Percentiles rank a stretch among this genome's conserved stretches.
These are phyloP conservation scores for Dynastes maya DNA, from an alignment of 2,888 invertebrate species.

Conservation along the genomic window DNA sequence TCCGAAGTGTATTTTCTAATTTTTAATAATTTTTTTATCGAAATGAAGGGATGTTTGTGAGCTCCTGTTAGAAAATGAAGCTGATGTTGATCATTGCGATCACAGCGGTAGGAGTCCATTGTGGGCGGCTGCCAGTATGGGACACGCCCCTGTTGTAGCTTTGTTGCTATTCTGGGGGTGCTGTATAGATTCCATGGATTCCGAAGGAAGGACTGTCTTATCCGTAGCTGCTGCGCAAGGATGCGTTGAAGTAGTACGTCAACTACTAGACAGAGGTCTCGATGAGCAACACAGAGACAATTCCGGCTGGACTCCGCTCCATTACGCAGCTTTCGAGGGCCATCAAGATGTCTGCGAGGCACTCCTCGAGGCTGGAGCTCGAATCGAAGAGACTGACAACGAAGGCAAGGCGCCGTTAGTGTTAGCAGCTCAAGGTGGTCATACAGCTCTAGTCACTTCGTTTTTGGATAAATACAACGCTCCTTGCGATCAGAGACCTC, in stretches of 20 bases:
- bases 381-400: constrained; percentile 91
- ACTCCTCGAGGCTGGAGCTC: constrained; percentile 88
- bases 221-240: constrained; percentile 90
- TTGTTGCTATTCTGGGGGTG: constrained; percentile 96
- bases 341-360: constrained; percentile 88
- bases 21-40: background rate
- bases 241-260: constrained; percentile 90
- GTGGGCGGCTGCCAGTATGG: constrained; percentile 95
- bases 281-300: constrained; percentile 93
- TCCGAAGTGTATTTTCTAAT: background rate
- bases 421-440: constrained; percentile 92
- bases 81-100: constrained; percentile 92
- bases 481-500: constrained; percentile 88
- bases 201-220: constrained; percentile 92
- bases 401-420: constrained; percentile 92
- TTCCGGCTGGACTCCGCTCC: constrained; percentile 97
- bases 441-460: constrained; percentile 78
- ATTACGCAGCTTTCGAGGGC: constrained; percentile 96
- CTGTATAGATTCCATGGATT: constrained; percentile 94
- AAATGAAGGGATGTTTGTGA: constrained; percentile 88
- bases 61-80: constrained; percentile 90
- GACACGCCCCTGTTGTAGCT: constrained; percentile 89
- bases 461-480: constrained; percentile 84
- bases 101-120: constrained; percentile 87
- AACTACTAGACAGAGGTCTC: constrained; percentile 88